A percentile compares a stretch with the other conserved stretches of the same genome.
Evolutionary conservation across 2,113 vertebrate species (phyloP).

Genomic region (Piaya cayana): DNA sequence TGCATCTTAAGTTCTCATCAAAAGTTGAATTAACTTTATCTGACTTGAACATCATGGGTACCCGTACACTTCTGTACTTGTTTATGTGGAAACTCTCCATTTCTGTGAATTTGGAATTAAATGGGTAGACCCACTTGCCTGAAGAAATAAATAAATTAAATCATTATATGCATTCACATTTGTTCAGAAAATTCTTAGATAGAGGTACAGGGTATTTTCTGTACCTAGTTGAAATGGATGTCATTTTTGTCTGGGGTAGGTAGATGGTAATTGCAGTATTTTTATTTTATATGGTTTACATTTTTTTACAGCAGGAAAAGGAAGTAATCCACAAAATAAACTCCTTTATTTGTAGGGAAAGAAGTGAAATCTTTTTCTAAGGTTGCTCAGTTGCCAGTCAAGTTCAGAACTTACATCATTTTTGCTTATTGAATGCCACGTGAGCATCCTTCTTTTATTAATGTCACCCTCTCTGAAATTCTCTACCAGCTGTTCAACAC

Average conservation of each 20-base stretch:
- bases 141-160: not conserved
- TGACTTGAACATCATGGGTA: slow-evolving; percentile 86
- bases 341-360: not conserved
- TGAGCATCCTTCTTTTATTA: not conserved
- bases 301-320: not conserved
- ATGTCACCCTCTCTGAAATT: not conserved
- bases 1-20: slow-evolving; percentile 78
- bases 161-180: not conserved
- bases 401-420: not conserved
- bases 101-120: slow-evolving; percentile 76
- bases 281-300: not conserved
- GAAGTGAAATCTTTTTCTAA: not conserved
- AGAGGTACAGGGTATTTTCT: not conserved
- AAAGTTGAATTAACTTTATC: slow-evolving; percentile 76
- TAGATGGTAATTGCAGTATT: not conserved
- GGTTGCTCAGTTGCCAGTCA: not conserved
- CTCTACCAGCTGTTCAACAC: not conserved
- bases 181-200: not conserved
- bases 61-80: slow-evolving; percentile 83
- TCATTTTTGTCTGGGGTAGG: not conserved
- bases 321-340: not conserved
- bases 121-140: slow-evolving; percentile 87
- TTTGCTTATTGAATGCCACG: not conserved
- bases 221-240: not conserved
- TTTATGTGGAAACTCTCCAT: slow-evolving; percentile 82